phyloP scores from a whole-genome alignment of 2,888 invertebrate species.

The Margaritifera margaritifera region DNA sequence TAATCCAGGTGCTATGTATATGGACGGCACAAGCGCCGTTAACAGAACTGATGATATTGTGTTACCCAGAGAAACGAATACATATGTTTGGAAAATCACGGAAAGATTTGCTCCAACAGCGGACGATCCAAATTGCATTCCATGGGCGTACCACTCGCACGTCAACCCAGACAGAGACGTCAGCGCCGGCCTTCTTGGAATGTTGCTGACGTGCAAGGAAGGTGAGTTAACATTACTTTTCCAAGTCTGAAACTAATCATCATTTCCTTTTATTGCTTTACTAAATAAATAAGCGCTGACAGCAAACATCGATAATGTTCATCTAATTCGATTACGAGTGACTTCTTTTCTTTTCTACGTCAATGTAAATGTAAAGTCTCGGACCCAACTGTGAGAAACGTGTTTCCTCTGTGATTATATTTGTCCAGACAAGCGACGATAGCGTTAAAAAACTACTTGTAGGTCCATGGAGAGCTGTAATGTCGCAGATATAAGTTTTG shows the following conservation, averaged over 20 bases:
- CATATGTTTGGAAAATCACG: constrained; percentile 40
- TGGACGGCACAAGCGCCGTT: constrained; percentile 37
- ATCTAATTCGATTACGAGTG: constrained; percentile 1
- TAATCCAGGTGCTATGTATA: constrained; percentile 45
- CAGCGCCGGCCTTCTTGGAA: constrained; percentile 47
- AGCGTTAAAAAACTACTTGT: too few relatives aligned
- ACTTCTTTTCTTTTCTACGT: not conserved
- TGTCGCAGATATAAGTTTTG: too few relatives aligned
- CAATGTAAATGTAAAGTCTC: too few relatives aligned
- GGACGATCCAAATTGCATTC: constrained; percentile 47
- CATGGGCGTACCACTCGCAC: constrained; percentile 58
- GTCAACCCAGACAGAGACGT: constrained; percentile 43
- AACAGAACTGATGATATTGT: constrained; percentile 43
- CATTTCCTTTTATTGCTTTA: too few relatives aligned
- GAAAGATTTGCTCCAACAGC: constrained; percentile 37
- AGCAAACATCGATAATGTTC: not conserved
- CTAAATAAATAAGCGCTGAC: not conserved
- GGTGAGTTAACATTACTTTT: constrained; percentile 13
- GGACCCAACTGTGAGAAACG: too few relatives aligned
- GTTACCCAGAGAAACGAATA: constrained; percentile 27
- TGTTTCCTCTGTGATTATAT: too few relatives aligned
- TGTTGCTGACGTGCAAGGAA: constrained; percentile 43
- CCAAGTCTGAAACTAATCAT: too few relatives aligned
- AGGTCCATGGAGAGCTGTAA: too few relatives aligned
- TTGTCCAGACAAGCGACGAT: too few relatives aligned